A percentile compares a stretch with the other conserved stretches of the same genome.
Conservation (phyloP, 1,140 invertebrate genomes). For the Penaeus japonicus region DNA sequence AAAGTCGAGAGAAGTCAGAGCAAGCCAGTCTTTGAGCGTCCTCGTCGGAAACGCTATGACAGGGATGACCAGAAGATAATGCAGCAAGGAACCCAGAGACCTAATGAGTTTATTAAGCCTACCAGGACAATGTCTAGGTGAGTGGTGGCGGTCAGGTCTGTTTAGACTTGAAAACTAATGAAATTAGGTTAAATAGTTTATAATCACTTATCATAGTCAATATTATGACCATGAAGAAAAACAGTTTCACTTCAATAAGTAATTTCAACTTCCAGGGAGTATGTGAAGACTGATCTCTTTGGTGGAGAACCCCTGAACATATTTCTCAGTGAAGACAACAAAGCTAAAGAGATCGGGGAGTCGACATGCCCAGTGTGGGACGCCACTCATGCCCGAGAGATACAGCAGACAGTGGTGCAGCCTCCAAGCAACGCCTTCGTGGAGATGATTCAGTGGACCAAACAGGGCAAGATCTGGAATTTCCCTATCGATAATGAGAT, state of each 20-base stretch:
- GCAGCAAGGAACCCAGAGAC: neutral
- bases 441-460: constrained; percentile 93
- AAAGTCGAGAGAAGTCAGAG: constrained; percentile 72
- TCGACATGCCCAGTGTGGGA: constrained; percentile 52
- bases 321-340: no score
- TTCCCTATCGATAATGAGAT: constrained; percentile 98
- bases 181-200: no score
- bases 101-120: constrained; percentile 2
- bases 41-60: constrained; percentile 34
- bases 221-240: no score
- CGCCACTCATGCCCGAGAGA: constrained; percentile 17
- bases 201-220: no score
- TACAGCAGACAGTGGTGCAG: constrained; percentile 69
- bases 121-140: neutral
- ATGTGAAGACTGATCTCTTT: neutral
- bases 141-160: no score
- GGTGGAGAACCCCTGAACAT: neutral
- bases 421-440: constrained; percentile 87
- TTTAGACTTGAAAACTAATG: no score
- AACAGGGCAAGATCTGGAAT: constrained; percentile 93
- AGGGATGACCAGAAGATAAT: constrained; percentile 61
- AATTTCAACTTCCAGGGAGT: neutral
- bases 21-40: constrained; percentile 59
- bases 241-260: neutral
- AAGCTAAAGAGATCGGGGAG: neutral